Percentiles rank a stretch among this genome's conserved stretches.
Evolutionary conservation across 2,113 vertebrate genomes (phyloP).

Genomic region (Bucco capensis): DNA sequence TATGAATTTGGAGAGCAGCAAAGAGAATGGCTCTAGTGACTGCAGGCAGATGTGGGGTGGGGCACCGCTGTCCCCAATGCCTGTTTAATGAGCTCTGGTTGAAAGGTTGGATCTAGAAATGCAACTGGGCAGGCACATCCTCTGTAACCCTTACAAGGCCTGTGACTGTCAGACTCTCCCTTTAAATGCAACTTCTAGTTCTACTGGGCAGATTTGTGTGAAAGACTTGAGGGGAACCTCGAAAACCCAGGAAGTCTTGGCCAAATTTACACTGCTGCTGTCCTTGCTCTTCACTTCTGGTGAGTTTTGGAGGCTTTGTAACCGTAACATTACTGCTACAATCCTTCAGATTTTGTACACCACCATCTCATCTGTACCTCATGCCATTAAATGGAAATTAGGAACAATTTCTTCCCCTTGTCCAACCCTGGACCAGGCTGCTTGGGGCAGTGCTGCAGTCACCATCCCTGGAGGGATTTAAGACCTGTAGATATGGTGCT

Average conservation of each 20-base stretch:
- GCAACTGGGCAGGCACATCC: background rate
- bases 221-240: background rate
- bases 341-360: too few relatives aligned
- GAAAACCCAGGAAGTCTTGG: background rate
- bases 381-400: background rate
- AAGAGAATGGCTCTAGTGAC: background rate
- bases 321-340: too few relatives aligned
- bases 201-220: accelerated
- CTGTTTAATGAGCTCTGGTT: background rate
- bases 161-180: background rate
- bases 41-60: conserved; percentile 18
- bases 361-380: too few relatives aligned
- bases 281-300: background rate
- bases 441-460: background rate
- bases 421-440: background rate
- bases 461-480: background rate
- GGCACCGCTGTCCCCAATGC: background rate
- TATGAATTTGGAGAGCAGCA: background rate
- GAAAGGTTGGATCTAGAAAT: background rate
- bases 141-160: background rate
- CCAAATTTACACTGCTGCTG: too few relatives aligned
- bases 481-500: background rate
- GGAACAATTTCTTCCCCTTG: background rate
- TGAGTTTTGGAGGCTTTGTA: background rate
- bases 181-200: background rate